Conservation (phyloP, 2,888 invertebrate genomes). For the Tubulanus polymorphus region DNA sequence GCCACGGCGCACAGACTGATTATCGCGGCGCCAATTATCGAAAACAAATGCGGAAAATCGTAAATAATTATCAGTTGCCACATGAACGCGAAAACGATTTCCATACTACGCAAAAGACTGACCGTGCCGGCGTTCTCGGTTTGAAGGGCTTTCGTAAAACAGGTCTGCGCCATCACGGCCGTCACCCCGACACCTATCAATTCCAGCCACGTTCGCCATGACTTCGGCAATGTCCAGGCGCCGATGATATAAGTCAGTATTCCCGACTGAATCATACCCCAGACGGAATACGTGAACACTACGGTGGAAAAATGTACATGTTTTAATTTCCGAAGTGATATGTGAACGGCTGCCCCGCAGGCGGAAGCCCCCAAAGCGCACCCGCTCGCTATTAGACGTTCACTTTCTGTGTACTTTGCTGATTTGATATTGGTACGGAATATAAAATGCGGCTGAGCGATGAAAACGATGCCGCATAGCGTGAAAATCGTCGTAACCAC, state of each 20-base stretch:
- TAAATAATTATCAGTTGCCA: background rate
- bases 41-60: background rate
- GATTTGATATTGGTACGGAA: background rate
- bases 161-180: background rate
- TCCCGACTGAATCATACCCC: background rate
- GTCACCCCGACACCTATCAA: background rate
- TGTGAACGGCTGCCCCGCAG: background rate
- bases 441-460: background rate
- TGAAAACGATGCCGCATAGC: background rate
- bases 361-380: background rate
- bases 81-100: background rate
- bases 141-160: background rate
- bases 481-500: background rate
- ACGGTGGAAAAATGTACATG: background rate
- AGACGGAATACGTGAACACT: background rate
- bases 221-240: background rate
- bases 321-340: background rate
- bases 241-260: background rate
- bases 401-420: background rate
- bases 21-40: background rate
- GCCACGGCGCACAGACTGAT: background rate
- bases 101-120: background rate
- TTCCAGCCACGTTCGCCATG: background rate
- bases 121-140: constrained; percentile 1
- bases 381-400: background rate